Evolutionary conservation across 2,888 invertebrate genomes (phyloP), one percentile per base, ranked within the genome.

Genomic region (Zygogramma bicolorata): DNA sequence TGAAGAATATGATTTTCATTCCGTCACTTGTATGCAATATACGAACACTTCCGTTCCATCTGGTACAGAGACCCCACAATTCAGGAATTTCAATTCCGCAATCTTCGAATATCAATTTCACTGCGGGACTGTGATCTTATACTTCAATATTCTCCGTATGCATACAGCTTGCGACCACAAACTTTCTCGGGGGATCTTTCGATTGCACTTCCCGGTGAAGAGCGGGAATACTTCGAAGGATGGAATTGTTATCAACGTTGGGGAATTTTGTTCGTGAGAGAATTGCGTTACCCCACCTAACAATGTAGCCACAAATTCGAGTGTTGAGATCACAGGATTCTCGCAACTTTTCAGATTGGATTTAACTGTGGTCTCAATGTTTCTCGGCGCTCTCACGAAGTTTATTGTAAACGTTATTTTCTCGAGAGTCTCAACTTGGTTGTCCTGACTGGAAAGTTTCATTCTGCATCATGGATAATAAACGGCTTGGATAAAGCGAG

Each of bases 351-450:
- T 70, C 70, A 65, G 65, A 70, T 65, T 65, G 70, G 65, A 65
- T 70, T 70, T 70, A 70, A 70, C 70, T 70, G 65, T 58, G 70
- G 46, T 65, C 65, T 63, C 49, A 46, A 25, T 63, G 69, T 65
- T 63, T 46, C 65, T 13, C 49, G 40, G 63, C 59, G 70, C 65
- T 40, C 60, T 70, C 65, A 25, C 58, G 59, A 65, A 70, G 60
- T 70, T 70, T 70, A 70, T 70, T 70, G 65, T 70, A 60, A 70
- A 65, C 46, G 65, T 65, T 70, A 70, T 65, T 70, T 70, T 65
- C 46, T 65, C 31, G 65, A 65, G 53, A 18, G 42, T 60, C 29
- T 59, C 60, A 18, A 70, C 15, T 25, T 6, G 59, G 42, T 65
- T 65, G 46, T 62, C 59, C 70, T 58, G 57, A 60, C 20, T 22